Conservation (phyloP, 1,140 invertebrate genomes). For the Sycophila sp. region DNA sequence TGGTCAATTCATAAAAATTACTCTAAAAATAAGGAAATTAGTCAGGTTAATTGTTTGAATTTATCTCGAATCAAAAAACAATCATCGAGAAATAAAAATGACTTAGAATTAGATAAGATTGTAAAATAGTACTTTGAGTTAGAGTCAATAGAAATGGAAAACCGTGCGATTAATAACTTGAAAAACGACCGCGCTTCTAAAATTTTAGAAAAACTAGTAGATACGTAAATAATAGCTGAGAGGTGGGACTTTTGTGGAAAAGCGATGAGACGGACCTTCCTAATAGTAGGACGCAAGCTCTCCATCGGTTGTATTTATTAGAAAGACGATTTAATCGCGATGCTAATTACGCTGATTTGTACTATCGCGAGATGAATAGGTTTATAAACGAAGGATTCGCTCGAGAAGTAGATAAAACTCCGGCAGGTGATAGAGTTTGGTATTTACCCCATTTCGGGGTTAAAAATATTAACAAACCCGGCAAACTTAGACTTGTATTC, state of each 20-base stretch:
- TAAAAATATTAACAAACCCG: slow-evolving; percentile 44
- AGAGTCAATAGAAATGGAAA: not conserved
- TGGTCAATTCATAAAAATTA: not conserved
- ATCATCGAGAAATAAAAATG: not conserved
- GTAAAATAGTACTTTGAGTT: slow-evolving; percentile 1
- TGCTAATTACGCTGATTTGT: not conserved
- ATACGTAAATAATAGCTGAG: not conserved
- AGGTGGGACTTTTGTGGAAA: slow-evolving; percentile 35
- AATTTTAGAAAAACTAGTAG: not conserved
- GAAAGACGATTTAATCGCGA: slow-evolving; percentile 10
- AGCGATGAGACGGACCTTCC: not conserved
- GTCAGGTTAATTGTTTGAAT: not conserved
- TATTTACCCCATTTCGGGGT: slow-evolving; percentile 52
- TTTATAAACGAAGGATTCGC: slow-evolving; percentile 39
- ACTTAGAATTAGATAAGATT: not conserved
- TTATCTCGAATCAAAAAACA: not conserved
- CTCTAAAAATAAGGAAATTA: no score
- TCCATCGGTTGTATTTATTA: slow-evolving; percentile 22
- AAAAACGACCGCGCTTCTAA: not conserved
- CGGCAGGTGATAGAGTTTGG: not conserved
- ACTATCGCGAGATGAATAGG: slow-evolving; percentile 27
- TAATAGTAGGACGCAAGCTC: not conserved
- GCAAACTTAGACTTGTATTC: slow-evolving; percentile 46
- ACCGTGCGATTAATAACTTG: not conserved
- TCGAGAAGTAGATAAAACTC: not conserved